Evolutionary conservation across 2,113 vertebrate species (phyloP), one percentile per base, ranked within the genome.

Genomic region (Notechis scutatus): DNA sequence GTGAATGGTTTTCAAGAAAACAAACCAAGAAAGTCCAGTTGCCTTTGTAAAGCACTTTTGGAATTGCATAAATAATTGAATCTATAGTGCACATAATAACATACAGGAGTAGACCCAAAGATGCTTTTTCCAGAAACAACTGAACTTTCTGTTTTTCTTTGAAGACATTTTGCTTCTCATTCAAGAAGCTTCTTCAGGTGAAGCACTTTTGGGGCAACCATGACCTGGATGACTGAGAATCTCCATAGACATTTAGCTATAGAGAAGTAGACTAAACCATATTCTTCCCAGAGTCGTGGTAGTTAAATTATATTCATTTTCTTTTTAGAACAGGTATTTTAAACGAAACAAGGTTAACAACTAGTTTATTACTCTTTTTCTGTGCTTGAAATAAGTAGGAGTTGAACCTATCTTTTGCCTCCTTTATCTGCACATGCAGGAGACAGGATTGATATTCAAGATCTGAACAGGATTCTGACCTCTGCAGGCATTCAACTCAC

Each of bases 381-480:
- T 54, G 23, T 8, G 6, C 2, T 61, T 64, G 12, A 7, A 29
- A 24, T 45, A 64, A 42, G 14, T 88, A 4, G 34, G 85, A 81
- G 11, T 52, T 45, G 2, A 18, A 24, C 1, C n/a, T 24, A 90
- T 24, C 52, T n/a, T 39, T 89, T 12, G 4, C 21, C 55, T 26
- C 64, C 0, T 88, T 26, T 74, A 88, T 88, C 56, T 42, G 59
- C 34, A 39, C 1, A 10, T 81, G 9, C 94, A 96, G 96, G 92
- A 93, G 93, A 86, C 64, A 92, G 88, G 89, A 34, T 96, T 47
- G 91, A 92, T 56, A 29, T 92, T 91, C 93, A 93, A 50, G 39
- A 91, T 4, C 24, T 96, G 52, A 57, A 93, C 85, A 91, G 47
- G 7, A 29, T 93, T 91, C 90, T 96, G 85, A 57, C 59, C 87